phyloP scores from a whole-genome alignment of 2,888 invertebrate genomes.

The Erebia epiphron region DNA sequence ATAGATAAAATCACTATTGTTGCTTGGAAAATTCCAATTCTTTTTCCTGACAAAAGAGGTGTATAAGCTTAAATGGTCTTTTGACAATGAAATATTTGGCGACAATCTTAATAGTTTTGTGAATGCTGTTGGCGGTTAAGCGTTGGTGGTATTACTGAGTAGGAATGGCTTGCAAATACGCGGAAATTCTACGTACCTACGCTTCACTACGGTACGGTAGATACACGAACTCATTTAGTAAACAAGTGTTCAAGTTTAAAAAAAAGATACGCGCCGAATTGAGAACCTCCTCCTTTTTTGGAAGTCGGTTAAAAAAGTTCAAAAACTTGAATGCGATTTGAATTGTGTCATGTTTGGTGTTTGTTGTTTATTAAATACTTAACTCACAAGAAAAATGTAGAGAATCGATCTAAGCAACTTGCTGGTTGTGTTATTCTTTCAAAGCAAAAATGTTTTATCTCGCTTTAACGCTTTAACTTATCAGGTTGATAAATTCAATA shows the following conservation, averaged over 20 bases:
- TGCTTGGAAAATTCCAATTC: constrained; percentile 14
- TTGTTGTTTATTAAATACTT: no score
- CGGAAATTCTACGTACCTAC: background rate
- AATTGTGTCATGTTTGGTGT: no score
- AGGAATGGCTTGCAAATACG: background rate
- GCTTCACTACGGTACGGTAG: background rate
- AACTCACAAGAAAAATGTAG: no score
- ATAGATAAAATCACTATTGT: constrained; percentile 18
- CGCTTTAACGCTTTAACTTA: no score
- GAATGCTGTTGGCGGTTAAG: constrained; percentile 23
- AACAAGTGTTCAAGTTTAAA: no score
- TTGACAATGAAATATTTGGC: constrained; percentile 34
- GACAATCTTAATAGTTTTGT: constrained; percentile 35
- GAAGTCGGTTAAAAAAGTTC: background rate
- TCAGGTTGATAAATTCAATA: no score
- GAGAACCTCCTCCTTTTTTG: no score
- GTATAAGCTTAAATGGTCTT: constrained; percentile 19
- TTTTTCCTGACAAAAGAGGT: constrained; percentile 15
- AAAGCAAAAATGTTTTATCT: no score
- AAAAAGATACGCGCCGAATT: no score
- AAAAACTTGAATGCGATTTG: background rate
- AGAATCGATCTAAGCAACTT: no score
- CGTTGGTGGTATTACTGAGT: constrained; percentile 6
- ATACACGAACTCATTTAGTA: background rate
- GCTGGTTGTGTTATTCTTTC: no score